These are phyloP conservation scores for Neodiprion lecontei DNA, from an alignment of 1,140 invertebrate species.

Conservation along the genomic window DNA sequence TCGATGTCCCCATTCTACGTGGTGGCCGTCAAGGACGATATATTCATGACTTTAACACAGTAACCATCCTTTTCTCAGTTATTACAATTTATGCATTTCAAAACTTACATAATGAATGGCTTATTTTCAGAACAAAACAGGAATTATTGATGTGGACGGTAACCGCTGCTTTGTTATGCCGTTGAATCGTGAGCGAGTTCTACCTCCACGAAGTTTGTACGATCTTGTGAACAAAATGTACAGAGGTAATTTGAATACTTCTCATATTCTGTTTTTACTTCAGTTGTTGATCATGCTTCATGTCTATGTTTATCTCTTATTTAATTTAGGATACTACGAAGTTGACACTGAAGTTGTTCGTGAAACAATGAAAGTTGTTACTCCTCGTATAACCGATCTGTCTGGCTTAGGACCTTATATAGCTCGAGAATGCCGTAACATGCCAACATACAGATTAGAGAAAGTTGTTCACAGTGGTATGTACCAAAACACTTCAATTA, in stretches of 20 bases:
- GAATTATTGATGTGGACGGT: conserved; percentile 82
- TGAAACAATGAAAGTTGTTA: conserved; percentile 78
- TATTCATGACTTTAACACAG: conserved; percentile 87
- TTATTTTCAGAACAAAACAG: conserved; percentile 74
- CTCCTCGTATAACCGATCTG: conserved; percentile 74
- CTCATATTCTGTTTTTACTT: conserved; percentile 20
- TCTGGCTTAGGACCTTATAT: conserved; percentile 74
- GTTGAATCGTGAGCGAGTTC: conserved; percentile 76
- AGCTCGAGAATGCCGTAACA: conserved; percentile 71
- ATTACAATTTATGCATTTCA: not conserved
- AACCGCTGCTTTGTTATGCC: conserved; percentile 89
- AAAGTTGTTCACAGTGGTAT: conserved; percentile 58
- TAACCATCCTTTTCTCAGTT: conserved; percentile 48
- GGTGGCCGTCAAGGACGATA: conserved; percentile 80
- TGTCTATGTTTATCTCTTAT: not conserved
- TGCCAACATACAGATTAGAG: conserved; percentile 78
- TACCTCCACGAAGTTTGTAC: conserved; percentile 78
- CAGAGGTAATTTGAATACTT: conserved; percentile 60
- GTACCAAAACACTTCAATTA: conserved; percentile 25
- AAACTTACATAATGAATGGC: conserved; percentile 5
- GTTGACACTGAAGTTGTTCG: conserved; percentile 80
- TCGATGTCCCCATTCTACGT: conserved; percentile 81
- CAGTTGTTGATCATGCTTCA: not conserved
- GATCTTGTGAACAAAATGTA: conserved; percentile 84
- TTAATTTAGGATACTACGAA: conserved; percentile 76